phyloP scores from a whole-genome alignment of 2,113 vertebrate species.

The Xenopus tropicalis region UCB_Xtro_10.0 CM004452.2:41014501-41015000 shows the following conservation, averaged over 20 bases:
- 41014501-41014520: conserved; percentile 68
- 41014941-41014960: conserved; percentile 94
- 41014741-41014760: conserved; percentile 62
- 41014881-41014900: conserved; percentile 96
- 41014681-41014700: conserved; percentile 77
- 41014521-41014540: conserved; percentile 68
- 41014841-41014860: conserved; percentile 96
- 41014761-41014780: conserved; percentile 90
- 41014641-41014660: conserved; percentile 79
- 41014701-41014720: conserved; percentile 76
- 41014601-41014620: conserved; percentile 85
- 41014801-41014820: conserved; percentile 98
- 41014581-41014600: conserved; percentile 81
- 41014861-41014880: conserved; percentile 98
- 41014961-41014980: conserved; percentile 92
- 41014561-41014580: conserved; percentile 81
- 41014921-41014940: conserved; percentile 97
- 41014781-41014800: conserved; percentile 97
- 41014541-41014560: conserved; percentile 74
- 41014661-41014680: conserved; percentile 74
- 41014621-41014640: conserved; percentile 82
- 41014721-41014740: conserved; percentile 89
- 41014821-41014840: conserved; percentile 98
- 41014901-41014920: conserved; percentile 95
- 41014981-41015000: conserved; percentile 97